A percentile compares a stretch with the other conserved stretches of the same genome.
Evolutionary conservation across 2,113 vertebrate genomes (phyloP).

Genomic region (Seriola quinqueradiata): DNA sequence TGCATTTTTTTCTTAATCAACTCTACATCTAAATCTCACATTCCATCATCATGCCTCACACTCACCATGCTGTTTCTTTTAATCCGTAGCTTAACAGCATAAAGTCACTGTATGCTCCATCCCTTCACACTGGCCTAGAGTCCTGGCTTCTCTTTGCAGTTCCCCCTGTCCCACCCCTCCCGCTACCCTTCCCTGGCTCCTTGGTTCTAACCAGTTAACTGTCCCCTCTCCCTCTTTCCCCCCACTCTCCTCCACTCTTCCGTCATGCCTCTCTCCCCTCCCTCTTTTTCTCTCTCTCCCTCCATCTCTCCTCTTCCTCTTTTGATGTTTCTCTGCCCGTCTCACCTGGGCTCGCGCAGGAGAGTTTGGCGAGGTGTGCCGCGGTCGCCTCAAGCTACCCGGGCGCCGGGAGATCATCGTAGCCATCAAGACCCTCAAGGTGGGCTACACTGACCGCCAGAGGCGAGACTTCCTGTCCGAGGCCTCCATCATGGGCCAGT

Average conservation of each 20-base stretch:
- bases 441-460: slow-evolving; percentile 97
- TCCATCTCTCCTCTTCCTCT: slow-evolving; percentile 59
- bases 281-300: slow-evolving; percentile 57
- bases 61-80: slow-evolving; percentile 37
- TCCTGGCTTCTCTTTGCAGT: slow-evolving; percentile 72
- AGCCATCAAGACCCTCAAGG: slow-evolving; percentile 98
- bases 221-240: slow-evolving; percentile 81
- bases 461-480: slow-evolving; percentile 97
- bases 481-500: slow-evolving; percentile 99
- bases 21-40: slow-evolving; percentile 18
- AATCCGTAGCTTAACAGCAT: slow-evolving; percentile 56
- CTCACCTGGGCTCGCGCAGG: slow-evolving; percentile 83
- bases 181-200: slow-evolving; percentile 79
- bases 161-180: slow-evolving; percentile 52
- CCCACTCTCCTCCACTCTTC: slow-evolving; percentile 82
- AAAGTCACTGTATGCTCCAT: slow-evolving; percentile 56
- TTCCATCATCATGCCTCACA: slow-evolving; percentile 49
- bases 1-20: background rate
- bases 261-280: slow-evolving; percentile 74
- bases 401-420: slow-evolving; percentile 96
- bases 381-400: slow-evolving; percentile 94
- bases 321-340: slow-evolving; percentile 68
- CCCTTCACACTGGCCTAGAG: slow-evolving; percentile 66
- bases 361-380: slow-evolving; percentile 98
- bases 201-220: slow-evolving; percentile 86